Percentiles rank a stretch among this genome's conserved stretches.
Evolutionary conservation across 2,797 vertebrate species (phyloP).

Genomic region (Betta splendens): DNA sequence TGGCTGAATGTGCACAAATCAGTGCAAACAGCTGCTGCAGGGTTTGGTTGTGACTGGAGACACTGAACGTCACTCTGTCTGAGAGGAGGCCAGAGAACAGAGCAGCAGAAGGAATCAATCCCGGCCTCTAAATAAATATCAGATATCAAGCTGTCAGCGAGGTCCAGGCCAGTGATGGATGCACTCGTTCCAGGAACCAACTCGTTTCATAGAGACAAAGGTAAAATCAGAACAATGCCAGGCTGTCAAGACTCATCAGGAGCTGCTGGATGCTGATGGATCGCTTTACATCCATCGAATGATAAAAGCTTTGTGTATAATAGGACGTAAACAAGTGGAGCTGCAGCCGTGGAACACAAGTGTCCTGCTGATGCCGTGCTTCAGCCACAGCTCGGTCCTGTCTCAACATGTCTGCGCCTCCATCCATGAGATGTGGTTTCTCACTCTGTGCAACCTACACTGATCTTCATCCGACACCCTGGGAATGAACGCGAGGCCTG

Average conservation of each 20-base stretch:
- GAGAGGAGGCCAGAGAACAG: constrained; percentile 28
- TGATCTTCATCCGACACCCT: not conserved
- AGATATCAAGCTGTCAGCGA: constrained; percentile 30
- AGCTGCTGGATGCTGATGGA: constrained; percentile 1
- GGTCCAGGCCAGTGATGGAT: constrained; percentile 12
- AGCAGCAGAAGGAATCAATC: constrained; percentile 18
- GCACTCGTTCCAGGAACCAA: not conserved
- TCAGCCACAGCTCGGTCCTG: not conserved
- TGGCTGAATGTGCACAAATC: constrained; percentile 36
- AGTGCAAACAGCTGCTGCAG: constrained; percentile 41
- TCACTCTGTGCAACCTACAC: too few relatives aligned
- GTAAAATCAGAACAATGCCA: constrained; percentile 23
- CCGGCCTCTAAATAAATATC: constrained; percentile 40
- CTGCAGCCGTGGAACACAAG: too few relatives aligned
- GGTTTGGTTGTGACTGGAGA: not conserved
- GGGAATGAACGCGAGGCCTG: not conserved
- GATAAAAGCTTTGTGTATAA: not conserved
- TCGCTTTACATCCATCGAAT: constrained; percentile 1
- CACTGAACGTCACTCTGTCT: constrained; percentile 7
- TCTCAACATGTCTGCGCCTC: not conserved
- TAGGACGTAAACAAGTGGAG: not conserved
- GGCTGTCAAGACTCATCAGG: constrained; percentile 7
- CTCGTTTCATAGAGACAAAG: constrained; percentile 6
- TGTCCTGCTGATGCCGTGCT: too few relatives aligned
- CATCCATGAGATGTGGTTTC: not conserved